These are phyloP conservation scores for Drosophila rhopaloa DNA, from an alignment of 1,140 invertebrate species.

Conservation along the genomic window DNA sequence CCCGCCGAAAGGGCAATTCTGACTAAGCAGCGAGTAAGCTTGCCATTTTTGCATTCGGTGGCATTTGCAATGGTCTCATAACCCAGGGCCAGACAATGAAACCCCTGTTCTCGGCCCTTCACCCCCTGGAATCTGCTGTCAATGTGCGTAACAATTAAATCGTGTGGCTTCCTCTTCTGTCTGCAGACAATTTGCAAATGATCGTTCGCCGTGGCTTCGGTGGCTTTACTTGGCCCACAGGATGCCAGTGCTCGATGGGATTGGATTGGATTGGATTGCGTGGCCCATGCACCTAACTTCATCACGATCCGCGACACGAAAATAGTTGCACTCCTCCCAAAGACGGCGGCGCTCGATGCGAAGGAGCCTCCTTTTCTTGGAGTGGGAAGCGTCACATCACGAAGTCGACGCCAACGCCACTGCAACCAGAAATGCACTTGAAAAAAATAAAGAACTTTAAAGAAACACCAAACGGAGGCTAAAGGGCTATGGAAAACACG, in stretches of 20 bases:
- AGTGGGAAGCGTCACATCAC: slow-evolving; percentile 80
- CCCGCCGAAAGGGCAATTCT: slow-evolving; percentile 32
- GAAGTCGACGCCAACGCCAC: slow-evolving; percentile 74
- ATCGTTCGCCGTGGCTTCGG: slow-evolving; percentile 25
- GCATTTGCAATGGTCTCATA: slow-evolving; percentile 53
- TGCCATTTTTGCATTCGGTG: slow-evolving; percentile 48
- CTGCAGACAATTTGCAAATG: slow-evolving; percentile 67
- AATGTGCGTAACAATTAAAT: slow-evolving; percentile 84
- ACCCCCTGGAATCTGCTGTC: slow-evolving; percentile 43
- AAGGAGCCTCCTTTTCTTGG: slow-evolving; percentile 38
- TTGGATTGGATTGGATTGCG: slow-evolving; percentile 59
- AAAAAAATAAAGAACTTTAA: not conserved
- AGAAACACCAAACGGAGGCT: no score
- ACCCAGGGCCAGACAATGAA: slow-evolving; percentile 48
- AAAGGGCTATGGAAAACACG: no score
- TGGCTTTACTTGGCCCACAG: slow-evolving; percentile 45
- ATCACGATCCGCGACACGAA: slow-evolving; percentile 81
- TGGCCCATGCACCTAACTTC: slow-evolving; percentile 77
- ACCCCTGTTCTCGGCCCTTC: not conserved
- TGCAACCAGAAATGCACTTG: slow-evolving; percentile 5
- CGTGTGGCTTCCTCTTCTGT: slow-evolving; percentile 72
- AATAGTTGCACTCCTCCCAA: slow-evolving; percentile 69
- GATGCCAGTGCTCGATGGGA: slow-evolving; percentile 45
- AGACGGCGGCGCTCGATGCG: slow-evolving; percentile 43
- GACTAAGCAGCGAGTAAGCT: slow-evolving; percentile 28